These are phyloP conservation scores for Gobio gobio DNA, from an alignment of 2,113 vertebrate species.

Conservation along the genomic window DNA sequence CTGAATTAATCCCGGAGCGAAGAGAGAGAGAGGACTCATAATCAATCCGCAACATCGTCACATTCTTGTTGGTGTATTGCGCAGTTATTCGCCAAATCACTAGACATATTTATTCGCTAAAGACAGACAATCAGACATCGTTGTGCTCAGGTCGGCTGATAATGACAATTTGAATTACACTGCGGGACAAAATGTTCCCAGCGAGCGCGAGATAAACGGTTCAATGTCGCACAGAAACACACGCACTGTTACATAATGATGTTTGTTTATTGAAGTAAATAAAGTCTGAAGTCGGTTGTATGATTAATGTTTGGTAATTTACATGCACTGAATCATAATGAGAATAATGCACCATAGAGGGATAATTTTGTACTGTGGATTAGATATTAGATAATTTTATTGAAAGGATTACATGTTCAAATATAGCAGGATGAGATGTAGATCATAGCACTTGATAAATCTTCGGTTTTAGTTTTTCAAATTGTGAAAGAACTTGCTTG, in stretches of 20 bases:
- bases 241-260: neutral
- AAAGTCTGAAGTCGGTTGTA: neutral
- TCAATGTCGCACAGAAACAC: neutral
- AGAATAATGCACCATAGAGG: neutral
- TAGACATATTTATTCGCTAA: neutral
- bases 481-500: neutral
- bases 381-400: neutral
- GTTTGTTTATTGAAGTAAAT: neutral
- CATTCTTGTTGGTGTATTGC: constrained; percentile 7
- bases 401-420: neutral
- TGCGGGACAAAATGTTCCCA: neutral
- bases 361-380: neutral
- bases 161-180: neutral
- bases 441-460: neutral
- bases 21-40: constrained; percentile 72
- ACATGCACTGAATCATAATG: neutral
- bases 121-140: neutral
- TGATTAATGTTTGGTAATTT: neutral
- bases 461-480: neutral
- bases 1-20: constrained; percentile 81
- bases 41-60: constrained; percentile 77
- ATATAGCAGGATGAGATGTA: neutral
- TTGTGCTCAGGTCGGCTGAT: too few species aligned
- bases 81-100: neutral
- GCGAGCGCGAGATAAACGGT: neutral